These are phyloP conservation scores for Neosilurus mollespiculum DNA, from an alignment of 2,797 vertebrate genomes.

Conservation along the genomic window DNA sequence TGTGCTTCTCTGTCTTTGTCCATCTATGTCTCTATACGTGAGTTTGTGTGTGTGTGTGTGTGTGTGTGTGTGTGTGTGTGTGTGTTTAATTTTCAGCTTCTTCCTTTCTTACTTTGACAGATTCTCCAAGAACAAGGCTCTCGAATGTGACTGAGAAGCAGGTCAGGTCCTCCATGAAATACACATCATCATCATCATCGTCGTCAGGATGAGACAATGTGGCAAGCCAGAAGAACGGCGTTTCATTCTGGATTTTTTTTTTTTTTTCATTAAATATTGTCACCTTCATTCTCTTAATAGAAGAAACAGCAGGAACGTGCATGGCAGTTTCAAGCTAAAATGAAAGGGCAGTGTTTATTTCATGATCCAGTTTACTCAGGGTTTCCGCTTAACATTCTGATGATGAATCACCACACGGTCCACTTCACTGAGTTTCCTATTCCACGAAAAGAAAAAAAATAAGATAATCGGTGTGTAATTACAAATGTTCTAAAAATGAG, in stretches of 20 bases:
- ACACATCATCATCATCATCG: conserved; percentile 17
- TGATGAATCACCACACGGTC: conserved; percentile 26
- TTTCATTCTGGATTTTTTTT: conserved; percentile 19
- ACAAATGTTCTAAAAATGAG: neutral
- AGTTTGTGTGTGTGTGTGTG: no score
- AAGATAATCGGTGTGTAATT: neutral
- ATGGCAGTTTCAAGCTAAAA: conserved; percentile 35
- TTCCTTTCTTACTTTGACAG: conserved; percentile 64
- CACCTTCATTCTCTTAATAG: neutral
- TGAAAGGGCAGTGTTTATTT: conserved; percentile 45
- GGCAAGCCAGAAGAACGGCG: conserved; percentile 24
- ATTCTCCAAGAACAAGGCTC: conserved; percentile 88
- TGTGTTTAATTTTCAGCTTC: neutral
- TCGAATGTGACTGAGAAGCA: conserved; percentile 84
- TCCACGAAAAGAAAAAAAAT: neutral
- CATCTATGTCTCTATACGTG: no score
- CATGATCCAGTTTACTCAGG: conserved; percentile 57
- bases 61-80: no score
- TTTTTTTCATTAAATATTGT: neutral
- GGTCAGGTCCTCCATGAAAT: conserved; percentile 45
- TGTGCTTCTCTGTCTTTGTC: no score
- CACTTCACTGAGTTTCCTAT: conserved; percentile 31
- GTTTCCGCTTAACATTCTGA: conserved; percentile 47
- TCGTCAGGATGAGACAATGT: conserved; percentile 33
- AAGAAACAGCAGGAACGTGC: conserved; percentile 37